Evolutionary conservation across 2,797 vertebrate species (phyloP), one percentile per base, ranked within the genome.

Genomic region (Neomorphus geoffroyi): DNA sequence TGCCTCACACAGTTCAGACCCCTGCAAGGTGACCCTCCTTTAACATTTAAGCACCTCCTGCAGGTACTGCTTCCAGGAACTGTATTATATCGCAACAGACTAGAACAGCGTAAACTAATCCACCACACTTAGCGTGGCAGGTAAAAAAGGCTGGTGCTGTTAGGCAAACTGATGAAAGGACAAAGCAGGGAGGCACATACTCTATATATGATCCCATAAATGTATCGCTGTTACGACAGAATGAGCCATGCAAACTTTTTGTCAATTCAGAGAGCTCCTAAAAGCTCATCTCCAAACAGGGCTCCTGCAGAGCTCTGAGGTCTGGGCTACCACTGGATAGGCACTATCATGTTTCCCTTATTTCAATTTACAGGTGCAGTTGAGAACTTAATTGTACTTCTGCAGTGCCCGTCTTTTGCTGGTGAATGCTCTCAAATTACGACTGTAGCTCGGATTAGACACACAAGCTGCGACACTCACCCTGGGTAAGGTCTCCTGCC

Each of bases 401-500:
- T 48, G 4, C 15, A 39, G 57, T 13, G 26, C 41, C 66, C 77
- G 13, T 9, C 77, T 45, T 19, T 22, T 50, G 30, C 18, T 86
- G 67, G 27, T 16, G 26, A 79, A 66, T 10, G 27, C 27, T 64
- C 12, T n/a, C 24, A 41, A 66, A 6, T 61, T 27, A 7, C n/a
- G 33, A 46, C 14, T 9, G 28, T 2, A 26, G 54, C 0, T 54
- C 39, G 24, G 57, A 19, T 37, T 0, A 79, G 56, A 35, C 7
- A 53, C 27, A 10, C 7, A 5, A 60, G 78, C 53, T 85, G 81
- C 4, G 3, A 37, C 71, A 57, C 98, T 98, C 93, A 99, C 99
- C 98, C 99, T 98, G 87, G 99, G 99, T 73, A 99, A 97, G 21
- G 98, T 97, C 51, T 99, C 99, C 97, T 99, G 99, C 94, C 99